A percentile compares a stretch with the other conserved stretches of the same genome.
These are phyloP conservation scores for Holcopasites calliopsidis DNA, from an alignment of 1,140 invertebrate species.

Conservation along the genomic window DNA sequence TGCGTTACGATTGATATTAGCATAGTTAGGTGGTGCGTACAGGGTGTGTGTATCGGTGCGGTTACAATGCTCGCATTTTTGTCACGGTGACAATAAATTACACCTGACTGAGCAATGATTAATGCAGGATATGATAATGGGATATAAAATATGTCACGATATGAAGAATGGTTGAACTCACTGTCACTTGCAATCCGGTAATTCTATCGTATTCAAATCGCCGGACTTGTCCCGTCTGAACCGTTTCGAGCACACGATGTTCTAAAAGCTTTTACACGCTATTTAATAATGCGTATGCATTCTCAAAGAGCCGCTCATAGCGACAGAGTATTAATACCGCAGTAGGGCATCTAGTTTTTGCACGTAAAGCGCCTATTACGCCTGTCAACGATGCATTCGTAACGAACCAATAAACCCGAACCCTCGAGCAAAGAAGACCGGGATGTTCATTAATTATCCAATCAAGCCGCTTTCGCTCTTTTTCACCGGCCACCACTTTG, in stretches of 20 bases:
- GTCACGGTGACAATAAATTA: conserved; percentile 15
- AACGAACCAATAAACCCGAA: conserved; percentile 32
- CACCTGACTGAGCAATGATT: conserved; percentile 10
- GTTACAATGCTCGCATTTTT: conserved; percentile 15
- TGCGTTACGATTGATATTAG: conserved; percentile 28
- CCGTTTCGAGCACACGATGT: too few relatives aligned
- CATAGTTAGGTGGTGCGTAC: not conserved
- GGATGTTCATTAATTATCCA: conserved; percentile 34
- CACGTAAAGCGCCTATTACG: not conserved
- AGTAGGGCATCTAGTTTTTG: not conserved
- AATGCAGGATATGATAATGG: conserved; percentile 16
- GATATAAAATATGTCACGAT: conserved; percentile 25
- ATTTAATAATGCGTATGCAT: too few relatives aligned
- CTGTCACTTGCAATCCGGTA: not conserved
- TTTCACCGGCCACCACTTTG: not conserved
- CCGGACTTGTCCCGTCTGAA: not conserved
- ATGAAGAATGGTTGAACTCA: conserved; percentile 37
- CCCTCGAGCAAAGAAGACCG: not conserved
- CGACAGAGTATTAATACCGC: not conserved
- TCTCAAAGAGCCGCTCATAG: too few relatives aligned
- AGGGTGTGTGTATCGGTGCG: too few relatives aligned
- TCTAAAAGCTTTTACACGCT: too few relatives aligned
- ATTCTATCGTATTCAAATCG: conserved; percentile 12
- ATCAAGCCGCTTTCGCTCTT: not conserved
- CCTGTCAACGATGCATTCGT: conserved; percentile 6